Percentiles rank a stretch among this genome's conserved stretches.
Conservation (phyloP, 2,888 invertebrate species). For the Caprella mutica region DNA sequence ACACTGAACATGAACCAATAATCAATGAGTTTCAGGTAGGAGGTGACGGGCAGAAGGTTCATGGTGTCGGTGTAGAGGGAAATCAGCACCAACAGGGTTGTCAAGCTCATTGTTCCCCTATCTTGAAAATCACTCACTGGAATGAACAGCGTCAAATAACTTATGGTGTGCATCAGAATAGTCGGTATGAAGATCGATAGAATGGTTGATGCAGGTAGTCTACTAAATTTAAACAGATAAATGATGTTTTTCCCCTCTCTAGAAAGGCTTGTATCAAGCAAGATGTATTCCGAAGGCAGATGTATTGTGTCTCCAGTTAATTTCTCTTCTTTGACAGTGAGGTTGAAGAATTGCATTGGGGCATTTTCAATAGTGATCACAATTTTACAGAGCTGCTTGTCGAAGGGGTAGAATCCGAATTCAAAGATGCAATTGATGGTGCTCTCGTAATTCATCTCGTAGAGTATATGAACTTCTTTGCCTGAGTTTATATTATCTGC, state of each 20-base stretch:
- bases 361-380: constrained; percentile 3
- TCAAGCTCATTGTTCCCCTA: constrained; percentile 21
- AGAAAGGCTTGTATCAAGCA: not conserved
- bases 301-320: too few species aligned
- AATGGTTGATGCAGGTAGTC: not conserved
- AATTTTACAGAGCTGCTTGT: constrained; percentile 14
- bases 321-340: not conserved
- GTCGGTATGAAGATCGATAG: constrained; percentile 16
- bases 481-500: constrained; percentile 12
- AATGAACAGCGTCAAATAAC: constrained; percentile 12
- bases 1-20: constrained; percentile 25
- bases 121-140: constrained; percentile 16
- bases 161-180: constrained; percentile 12
- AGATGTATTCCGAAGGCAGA: constrained; percentile 9
- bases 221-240: not conserved
- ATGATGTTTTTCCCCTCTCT: not conserved
- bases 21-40: constrained; percentile 22
- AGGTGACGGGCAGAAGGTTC: constrained; percentile 14
- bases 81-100: constrained; percentile 19
- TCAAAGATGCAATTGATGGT: constrained; percentile 13
- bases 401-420: constrained; percentile 15
- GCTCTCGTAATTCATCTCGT: constrained; percentile 5
- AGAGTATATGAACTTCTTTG: constrained; percentile 1
- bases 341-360: not conserved
- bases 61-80: constrained; percentile 19